These are phyloP conservation scores for Drosophila ironensis DNA, from an alignment of 1,140 invertebrate species.

Conservation along the genomic window DNA sequence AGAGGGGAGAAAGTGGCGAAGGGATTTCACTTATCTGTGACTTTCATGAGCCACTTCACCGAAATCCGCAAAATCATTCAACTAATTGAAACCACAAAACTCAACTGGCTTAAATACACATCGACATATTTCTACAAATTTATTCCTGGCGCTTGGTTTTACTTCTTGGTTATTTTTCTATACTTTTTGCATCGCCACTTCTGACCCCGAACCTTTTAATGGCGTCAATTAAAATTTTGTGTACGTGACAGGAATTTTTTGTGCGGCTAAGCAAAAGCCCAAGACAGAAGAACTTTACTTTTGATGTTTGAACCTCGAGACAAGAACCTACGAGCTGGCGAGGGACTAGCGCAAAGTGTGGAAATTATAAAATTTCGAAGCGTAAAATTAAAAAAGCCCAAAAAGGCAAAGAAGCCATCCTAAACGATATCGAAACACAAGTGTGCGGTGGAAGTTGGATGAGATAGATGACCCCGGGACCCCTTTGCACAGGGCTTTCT, in stretches of 20 bases:
- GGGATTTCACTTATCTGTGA: conserved; percentile 23
- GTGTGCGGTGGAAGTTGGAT: conserved; percentile 30
- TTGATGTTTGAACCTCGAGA: conserved; percentile 52
- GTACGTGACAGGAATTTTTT: conserved; percentile 76
- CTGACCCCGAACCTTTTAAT: conserved; percentile 48
- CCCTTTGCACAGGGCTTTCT: conserved; percentile 13
- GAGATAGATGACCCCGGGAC: conserved; percentile 42
- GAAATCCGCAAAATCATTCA: conserved; percentile 54
- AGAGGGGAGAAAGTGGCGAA: conserved; percentile 2
- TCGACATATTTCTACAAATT: not conserved
- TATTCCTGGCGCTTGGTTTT: conserved; percentile 20
- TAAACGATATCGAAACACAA: conserved; percentile 35
- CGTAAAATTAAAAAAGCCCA: conserved; percentile 71
- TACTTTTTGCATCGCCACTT: conserved; percentile 8
- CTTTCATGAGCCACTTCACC: conserved; percentile 47
- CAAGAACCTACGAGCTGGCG: conserved; percentile 11
- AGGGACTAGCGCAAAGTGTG: conserved; percentile 43
- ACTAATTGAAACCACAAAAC: conserved; percentile 34
- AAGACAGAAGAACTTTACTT: conserved; percentile 39
- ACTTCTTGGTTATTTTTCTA: not conserved
- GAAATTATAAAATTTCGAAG: conserved; percentile 72
- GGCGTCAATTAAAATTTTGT: conserved; percentile 78
- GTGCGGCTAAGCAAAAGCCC: conserved; percentile 31
- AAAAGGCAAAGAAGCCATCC: conserved; percentile 28
- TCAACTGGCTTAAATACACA: too few species aligned